These are phyloP conservation scores for Thalassoma bifasciatum DNA, from an alignment of 2,113 vertebrate genomes.

Conservation along the genomic window DNA sequence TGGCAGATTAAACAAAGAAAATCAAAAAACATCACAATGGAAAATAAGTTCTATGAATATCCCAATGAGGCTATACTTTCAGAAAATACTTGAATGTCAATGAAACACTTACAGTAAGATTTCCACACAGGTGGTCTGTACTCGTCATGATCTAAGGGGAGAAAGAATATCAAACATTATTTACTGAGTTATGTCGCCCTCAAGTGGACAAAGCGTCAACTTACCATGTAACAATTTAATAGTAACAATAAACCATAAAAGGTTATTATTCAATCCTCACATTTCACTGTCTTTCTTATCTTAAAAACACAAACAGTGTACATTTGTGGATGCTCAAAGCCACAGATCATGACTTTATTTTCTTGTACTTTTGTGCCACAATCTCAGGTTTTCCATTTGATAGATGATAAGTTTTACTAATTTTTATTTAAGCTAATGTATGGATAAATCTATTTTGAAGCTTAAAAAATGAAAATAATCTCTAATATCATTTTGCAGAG, in stretches of 20 bases:
- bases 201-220: conserved; percentile 37
- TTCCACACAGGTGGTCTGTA: conserved; percentile 82
- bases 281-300: neutral
- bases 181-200: conserved; percentile 26
- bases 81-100: too few species aligned
- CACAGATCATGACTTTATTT: conserved; percentile 6
- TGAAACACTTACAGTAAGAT: conserved; percentile 73
- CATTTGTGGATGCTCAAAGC: too few species aligned
- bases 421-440: neutral
- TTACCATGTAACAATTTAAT: neutral
- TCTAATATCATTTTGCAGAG: neutral
- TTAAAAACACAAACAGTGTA: neutral
- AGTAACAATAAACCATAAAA: neutral
- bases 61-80: neutral
- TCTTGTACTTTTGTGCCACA: neutral
- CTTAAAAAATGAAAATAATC: conserved; percentile 7
- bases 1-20: conserved; percentile 40
- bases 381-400: neutral
- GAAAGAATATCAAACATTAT: neutral
- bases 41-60: neutral
- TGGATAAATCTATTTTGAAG: conserved; percentile 17
- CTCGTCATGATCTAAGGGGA: conserved; percentile 78
- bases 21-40: neutral
- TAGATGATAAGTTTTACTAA: neutral
- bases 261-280: neutral